These are phyloP conservation scores for Drosophila nigromelanica DNA, from an alignment of 1,140 invertebrate genomes.

Conservation along the genomic window DNA sequence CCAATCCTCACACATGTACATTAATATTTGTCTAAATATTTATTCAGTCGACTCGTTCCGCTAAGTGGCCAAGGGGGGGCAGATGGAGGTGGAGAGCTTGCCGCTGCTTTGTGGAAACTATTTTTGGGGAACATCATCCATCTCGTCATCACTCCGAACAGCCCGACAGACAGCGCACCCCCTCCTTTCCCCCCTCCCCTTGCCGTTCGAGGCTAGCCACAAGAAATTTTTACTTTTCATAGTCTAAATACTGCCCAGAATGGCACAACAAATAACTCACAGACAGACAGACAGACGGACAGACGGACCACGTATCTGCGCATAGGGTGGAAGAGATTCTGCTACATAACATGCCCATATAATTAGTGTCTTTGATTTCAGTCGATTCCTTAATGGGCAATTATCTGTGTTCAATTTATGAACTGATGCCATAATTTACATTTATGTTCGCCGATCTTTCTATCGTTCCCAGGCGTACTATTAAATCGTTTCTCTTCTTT, in stretches of 20 bases:
- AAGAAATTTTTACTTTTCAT: constrained; percentile 32
- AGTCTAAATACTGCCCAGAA: constrained; percentile 36
- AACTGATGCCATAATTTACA: constrained; percentile 53
- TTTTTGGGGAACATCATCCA: constrained; percentile 48
- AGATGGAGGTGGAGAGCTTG: constrained; percentile 5
- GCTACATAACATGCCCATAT: constrained; percentile 31
- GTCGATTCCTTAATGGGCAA: constrained; percentile 38
- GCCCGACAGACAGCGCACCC: background rate
- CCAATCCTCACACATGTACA: constrained; percentile 19
- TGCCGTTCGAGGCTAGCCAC: background rate
- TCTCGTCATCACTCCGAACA: constrained; percentile 28
- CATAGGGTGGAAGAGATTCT: background rate
- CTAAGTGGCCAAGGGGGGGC: constrained; percentile 20
- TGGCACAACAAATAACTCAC: constrained; percentile 9
- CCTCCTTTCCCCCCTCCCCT: background rate
- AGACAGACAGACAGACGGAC: background rate
- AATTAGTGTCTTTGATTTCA: constrained; percentile 44
- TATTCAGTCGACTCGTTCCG: constrained; percentile 59
- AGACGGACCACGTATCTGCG: too few relatives aligned
- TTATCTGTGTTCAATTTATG: constrained; percentile 39
- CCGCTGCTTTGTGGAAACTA: constrained; percentile 45
- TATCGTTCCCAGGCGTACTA: background rate
- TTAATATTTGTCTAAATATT: constrained; percentile 73
- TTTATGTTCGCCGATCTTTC: constrained; percentile 24
- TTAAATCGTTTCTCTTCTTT: background rate